Evolutionary conservation across 2,888 invertebrate genomes (phyloP), one percentile per base, ranked within the genome.

Genomic region (Orchesella flavescens): DNA sequence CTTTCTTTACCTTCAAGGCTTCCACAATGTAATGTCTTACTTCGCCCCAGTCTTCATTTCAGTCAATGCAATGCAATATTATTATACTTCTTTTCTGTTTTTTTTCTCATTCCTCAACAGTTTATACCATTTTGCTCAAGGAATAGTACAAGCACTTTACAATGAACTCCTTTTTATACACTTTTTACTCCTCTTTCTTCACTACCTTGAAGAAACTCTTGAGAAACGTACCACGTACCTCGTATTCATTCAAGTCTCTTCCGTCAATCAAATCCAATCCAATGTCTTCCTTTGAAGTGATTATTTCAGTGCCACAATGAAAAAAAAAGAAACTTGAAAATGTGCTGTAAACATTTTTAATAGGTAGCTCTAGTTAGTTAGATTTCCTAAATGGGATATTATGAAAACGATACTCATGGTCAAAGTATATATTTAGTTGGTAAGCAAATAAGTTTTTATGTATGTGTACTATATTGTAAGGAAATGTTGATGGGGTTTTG

Each of bases 271-370:
- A 7, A 59, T 21, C 34, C 21, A 7, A 59, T 21, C 34, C 21
- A 44, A 74, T 66, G 75, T 75, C 75, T 75, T 75, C 75, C 75
- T 66, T 61, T 71, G 19, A 19, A 17, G 73, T 73, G 73, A 73
- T 73, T 73, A 24, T 17, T 75, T 43, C 49, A 76, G 79, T 79
- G 79, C 79, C 79, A 79, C 79, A 78, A 34, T 34, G 34, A 34
- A 34, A 2, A 34, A 34, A 53, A 21, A 76, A 34, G 19, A 66
- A 53, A 69, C 68, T 76, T 76, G 57, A 79, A 78, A 59, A 65
- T 72, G 71, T 79, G 71, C 79, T 79, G 72, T 65, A 23, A 65
- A 59, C 34, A 4, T 46, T 46, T 68, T 68, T 68, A 46, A 65
- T 34, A 34, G 34, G 7, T 34, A 34, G 34, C 7, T 34, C 34